Percentiles rank a stretch among this genome's conserved stretches.
phyloP scores from a whole-genome alignment of 2,888 invertebrate species.

The Steromphala cineraria region DNA sequence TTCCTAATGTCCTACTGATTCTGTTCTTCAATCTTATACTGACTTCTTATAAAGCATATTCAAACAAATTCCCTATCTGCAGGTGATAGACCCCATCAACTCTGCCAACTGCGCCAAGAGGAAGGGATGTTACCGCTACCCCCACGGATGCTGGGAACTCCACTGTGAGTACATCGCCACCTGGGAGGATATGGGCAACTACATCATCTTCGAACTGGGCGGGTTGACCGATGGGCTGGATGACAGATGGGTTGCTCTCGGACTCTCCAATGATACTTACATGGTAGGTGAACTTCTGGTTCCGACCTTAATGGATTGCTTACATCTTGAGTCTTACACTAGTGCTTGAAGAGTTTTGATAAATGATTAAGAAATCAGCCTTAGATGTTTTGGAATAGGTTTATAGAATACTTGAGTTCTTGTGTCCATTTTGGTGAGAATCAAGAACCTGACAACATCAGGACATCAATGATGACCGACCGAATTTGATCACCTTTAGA shows the following conservation, averaged over 20 bases:
- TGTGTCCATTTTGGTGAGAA: too few relatives aligned
- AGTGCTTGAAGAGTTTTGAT: too few relatives aligned
- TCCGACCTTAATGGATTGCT: too few relatives aligned
- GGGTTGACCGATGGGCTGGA: constrained; percentile 65
- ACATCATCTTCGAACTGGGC: constrained; percentile 61
- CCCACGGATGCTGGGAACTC: constrained; percentile 66
- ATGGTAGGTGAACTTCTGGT: constrained; percentile 60
- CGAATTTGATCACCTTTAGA: too few relatives aligned
- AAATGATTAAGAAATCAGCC: too few relatives aligned
- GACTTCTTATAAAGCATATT: not conserved
- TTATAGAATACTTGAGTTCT: too few relatives aligned
- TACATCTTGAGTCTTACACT: too few relatives aligned
- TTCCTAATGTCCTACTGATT: too few relatives aligned
- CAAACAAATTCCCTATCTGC: not conserved
- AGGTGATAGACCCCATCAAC: constrained; percentile 57
- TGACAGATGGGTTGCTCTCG: constrained; percentile 71
- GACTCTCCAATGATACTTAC: constrained; percentile 70
- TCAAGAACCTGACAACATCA: too few relatives aligned
- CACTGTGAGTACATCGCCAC: constrained; percentile 71
- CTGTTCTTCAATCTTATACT: not conserved
- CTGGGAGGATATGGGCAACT: constrained; percentile 54
- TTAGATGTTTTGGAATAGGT: too few relatives aligned
- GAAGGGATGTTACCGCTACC: constrained; percentile 73
- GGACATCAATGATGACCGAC: too few relatives aligned
- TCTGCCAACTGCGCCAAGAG: constrained; percentile 63